phyloP scores from a whole-genome alignment of 2,113 vertebrate species.

The Emydocephalus ijimae region DNA sequence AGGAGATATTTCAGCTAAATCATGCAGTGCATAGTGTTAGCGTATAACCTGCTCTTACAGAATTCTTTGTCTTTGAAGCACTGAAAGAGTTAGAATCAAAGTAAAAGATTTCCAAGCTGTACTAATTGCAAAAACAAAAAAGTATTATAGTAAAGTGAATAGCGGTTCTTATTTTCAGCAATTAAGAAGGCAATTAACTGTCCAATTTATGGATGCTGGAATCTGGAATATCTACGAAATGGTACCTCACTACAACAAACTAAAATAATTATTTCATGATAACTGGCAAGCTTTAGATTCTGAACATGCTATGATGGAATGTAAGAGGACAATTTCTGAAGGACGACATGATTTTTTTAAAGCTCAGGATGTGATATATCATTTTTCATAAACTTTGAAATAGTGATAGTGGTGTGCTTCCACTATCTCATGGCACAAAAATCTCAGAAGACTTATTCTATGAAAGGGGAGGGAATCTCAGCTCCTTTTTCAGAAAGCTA shows the following conservation, averaged over 20 bases:
- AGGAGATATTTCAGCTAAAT: conserved; percentile 21
- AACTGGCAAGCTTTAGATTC: conserved; percentile 12
- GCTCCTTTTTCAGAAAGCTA: conserved; percentile 11
- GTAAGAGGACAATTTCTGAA: neutral
- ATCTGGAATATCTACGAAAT: conserved; percentile 27
- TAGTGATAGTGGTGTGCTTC: conserved; percentile 27
- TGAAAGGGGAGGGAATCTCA: conserved; percentile 19
- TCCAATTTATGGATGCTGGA: conserved; percentile 31
- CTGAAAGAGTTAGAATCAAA: neutral
- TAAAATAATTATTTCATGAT: conserved; percentile 8
- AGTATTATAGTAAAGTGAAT: neutral
- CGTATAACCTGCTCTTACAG: neutral
- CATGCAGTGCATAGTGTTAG: neutral
- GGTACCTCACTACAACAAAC: neutral
- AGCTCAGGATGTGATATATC: conserved; percentile 1
- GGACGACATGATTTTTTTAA: conserved; percentile 13
- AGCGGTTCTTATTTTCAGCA: conserved; percentile 36
- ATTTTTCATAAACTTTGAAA: conserved; percentile 9
- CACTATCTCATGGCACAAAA: conserved; percentile 23
- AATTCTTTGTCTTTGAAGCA: neutral
- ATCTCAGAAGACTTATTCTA: conserved; percentile 31
- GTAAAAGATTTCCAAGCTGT: neutral
- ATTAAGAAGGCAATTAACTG: conserved; percentile 1
- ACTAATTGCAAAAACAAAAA: conserved; percentile 18
- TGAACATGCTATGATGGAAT: conserved; percentile 2